Evolutionary conservation across 2,113 vertebrate genomes (phyloP).

Genomic region (Pteruthius melanotis): DNA sequence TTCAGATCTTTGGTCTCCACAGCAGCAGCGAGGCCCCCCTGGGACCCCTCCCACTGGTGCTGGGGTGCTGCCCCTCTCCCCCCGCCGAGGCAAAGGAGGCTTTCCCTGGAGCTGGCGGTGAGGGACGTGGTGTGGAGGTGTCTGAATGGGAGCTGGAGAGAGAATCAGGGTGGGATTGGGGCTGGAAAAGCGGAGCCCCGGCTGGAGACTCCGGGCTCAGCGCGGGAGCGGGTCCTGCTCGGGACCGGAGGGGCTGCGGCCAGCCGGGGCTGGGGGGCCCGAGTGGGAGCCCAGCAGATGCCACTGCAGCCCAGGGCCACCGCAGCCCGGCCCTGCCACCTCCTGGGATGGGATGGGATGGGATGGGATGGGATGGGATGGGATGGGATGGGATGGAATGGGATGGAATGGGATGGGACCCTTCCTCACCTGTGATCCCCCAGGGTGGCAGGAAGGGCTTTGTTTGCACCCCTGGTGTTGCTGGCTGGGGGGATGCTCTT

Average conservation of each 20-base stretch:
- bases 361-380: too few species aligned
- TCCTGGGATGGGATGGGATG: background rate
- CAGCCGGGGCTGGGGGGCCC: background rate
- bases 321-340: background rate
- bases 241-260: background rate
- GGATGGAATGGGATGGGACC: fast-evolving
- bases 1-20: background rate
- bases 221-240: fast-evolving
- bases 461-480: fast-evolving
- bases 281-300: background rate
- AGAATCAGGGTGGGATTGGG: background rate
- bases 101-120: fast-evolving
- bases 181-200: background rate
- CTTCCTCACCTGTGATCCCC: background rate
- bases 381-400: too few species aligned
- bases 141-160: background rate
- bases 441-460: background rate
- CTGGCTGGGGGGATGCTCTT: background rate
- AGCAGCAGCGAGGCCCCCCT: fast-evolving
- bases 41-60: background rate
- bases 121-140: background rate
- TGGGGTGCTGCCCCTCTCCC: background rate
- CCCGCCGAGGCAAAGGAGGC: background rate
- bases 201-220: background rate
- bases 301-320: slow-evolving; percentile 19